phyloP scores from a whole-genome alignment of 2,113 vertebrate genomes.

The Aepyceros melampus region DNA sequence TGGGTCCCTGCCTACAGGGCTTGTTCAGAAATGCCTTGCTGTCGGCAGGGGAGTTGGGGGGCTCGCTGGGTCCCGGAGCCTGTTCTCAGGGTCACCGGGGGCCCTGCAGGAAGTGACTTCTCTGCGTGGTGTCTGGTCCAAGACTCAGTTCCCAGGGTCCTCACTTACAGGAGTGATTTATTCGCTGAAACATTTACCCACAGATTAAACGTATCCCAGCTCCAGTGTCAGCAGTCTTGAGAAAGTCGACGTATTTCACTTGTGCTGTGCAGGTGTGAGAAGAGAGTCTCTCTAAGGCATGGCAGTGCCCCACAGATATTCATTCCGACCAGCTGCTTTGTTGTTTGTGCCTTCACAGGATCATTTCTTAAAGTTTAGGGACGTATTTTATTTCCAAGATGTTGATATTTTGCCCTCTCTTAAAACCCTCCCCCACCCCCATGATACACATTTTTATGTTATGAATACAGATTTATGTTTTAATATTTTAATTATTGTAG shows the following conservation, averaged over 20 bases:
- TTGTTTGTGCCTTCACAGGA: rapidly evolving
- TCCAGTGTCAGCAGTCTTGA: background rate
- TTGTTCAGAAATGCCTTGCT: background rate
- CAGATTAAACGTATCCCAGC: background rate
- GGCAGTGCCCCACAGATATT: rapidly evolving
- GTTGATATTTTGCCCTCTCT: background rate
- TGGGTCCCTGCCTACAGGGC: background rate
- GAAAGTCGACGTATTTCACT: background rate
- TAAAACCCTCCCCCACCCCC: background rate
- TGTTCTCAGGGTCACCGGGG: rapidly evolving
- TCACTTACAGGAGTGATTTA: background rate
- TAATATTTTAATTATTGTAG: background rate
- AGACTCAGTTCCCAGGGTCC: background rate
- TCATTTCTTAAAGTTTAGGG: background rate
- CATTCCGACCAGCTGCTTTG: background rate
- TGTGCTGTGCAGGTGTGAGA: rapidly evolving
- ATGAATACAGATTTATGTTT: background rate
- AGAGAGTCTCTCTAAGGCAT: background rate
- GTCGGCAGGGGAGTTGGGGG: background rate
- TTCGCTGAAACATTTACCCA: background rate
- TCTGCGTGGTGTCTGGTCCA: background rate
- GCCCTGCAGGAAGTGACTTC: background rate
- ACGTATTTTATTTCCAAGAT: background rate
- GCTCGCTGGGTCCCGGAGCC: background rate
- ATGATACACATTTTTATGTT: background rate